These are phyloP conservation scores for Chunga burmeisteri DNA, from an alignment of 2,113 vertebrate genomes.

Conservation along the genomic window DNA sequence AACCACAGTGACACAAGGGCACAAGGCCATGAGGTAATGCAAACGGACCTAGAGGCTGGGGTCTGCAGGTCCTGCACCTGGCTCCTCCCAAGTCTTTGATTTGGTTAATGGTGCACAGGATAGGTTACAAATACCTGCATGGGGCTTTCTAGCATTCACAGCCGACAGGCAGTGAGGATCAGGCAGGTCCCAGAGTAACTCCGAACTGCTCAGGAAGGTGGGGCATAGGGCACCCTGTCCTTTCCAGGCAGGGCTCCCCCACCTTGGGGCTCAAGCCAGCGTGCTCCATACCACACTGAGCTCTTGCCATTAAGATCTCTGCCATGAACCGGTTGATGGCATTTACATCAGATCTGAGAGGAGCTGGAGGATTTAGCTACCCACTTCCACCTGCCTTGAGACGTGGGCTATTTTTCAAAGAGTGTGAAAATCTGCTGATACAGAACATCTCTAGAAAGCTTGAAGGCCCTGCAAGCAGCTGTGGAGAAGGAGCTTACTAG, in stretches of 20 bases:
- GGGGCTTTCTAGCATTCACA: background rate
- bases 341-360: background rate
- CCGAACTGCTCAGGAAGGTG: background rate
- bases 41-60: background rate
- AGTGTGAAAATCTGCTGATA: background rate
- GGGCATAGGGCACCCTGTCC: rapidly evolving
- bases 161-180: background rate
- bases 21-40: background rate
- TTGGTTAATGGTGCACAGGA: background rate
- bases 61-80: background rate
- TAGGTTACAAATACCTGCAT: background rate
- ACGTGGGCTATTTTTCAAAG: background rate
- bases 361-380: background rate
- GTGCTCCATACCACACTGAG: rapidly evolving
- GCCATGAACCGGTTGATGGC: background rate
- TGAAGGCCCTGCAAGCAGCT: background rate
- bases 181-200: background rate
- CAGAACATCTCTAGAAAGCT: background rate
- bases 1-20: background rate
- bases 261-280: background rate
- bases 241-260: background rate
- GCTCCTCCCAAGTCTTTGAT: background rate
- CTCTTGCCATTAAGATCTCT: background rate
- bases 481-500: background rate
- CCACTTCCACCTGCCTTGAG: background rate